A percentile compares a stretch with the other conserved stretches of the same genome.
Evolutionary conservation across 2,113 vertebrate genomes (phyloP).

Genomic region (Chloropsis cyanopogon): DNA sequence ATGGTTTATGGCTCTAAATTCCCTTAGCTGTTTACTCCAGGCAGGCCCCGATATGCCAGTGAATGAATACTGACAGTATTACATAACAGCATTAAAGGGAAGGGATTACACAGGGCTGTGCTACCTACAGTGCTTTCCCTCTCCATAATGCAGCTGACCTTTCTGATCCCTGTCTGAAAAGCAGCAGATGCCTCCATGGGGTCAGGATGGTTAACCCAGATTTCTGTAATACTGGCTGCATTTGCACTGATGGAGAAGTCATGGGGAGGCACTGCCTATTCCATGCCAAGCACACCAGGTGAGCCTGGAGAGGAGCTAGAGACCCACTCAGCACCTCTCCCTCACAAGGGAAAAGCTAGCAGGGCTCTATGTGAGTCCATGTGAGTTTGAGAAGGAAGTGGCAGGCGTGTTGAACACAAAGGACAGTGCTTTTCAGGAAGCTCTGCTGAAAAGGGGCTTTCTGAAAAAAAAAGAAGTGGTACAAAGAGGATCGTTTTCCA

Average conservation of each 20-base stretch:
- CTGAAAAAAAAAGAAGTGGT: background rate
- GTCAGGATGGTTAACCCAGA: background rate
- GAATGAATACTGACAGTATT: slow-evolving; percentile 50
- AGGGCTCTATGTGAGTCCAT: background rate
- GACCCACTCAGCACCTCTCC: background rate
- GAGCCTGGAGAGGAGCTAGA: background rate
- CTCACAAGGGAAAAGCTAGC: background rate
- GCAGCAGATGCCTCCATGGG: background rate
- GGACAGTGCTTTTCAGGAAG: background rate
- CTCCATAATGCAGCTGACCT: slow-evolving; percentile 4
- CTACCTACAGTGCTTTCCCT: slow-evolving; percentile 31
- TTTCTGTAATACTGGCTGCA: background rate
- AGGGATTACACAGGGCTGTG: background rate
- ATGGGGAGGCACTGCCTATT: background rate
- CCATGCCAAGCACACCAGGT: background rate
- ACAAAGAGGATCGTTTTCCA: background rate
- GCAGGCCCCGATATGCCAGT: background rate
- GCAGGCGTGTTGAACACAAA: background rate
- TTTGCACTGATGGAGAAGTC: background rate
- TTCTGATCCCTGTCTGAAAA: background rate
- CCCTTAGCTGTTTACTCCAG: slow-evolving; percentile 14
- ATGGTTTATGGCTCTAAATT: slow-evolving; percentile 9
- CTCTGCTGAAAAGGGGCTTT: background rate
- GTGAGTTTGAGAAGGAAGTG: background rate
- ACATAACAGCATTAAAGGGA: slow-evolving; percentile 48